Conservation (phyloP, 1,140 invertebrate species). For the Octopus bimaculoides region DNA sequence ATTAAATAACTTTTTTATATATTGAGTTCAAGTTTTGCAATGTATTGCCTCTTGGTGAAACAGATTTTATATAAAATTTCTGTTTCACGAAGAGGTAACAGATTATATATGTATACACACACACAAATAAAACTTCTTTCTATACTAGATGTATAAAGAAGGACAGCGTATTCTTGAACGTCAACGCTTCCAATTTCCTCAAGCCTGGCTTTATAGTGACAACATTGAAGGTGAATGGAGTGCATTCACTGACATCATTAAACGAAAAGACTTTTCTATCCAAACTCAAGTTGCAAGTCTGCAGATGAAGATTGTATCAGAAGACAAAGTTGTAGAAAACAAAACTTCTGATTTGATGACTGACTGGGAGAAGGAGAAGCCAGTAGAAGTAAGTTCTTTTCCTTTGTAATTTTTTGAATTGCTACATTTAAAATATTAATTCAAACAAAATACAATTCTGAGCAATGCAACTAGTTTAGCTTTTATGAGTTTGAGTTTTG, state of each 20-base stretch:
- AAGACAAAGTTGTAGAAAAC: conserved; percentile 95
- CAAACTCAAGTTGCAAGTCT: conserved; percentile 94
- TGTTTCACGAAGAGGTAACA: too few species aligned
- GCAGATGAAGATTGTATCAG: conserved; percentile 99
- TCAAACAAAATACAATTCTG: too few species aligned
- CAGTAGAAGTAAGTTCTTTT: conserved; percentile 69
- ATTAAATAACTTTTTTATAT: too few species aligned
- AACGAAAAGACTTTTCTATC: conserved; percentile 95
- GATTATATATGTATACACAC: too few species aligned
- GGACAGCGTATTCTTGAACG: conserved; percentile 96
- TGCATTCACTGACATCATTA: conserved; percentile 98
- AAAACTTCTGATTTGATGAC: conserved; percentile 87
- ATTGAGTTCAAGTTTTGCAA: not conserved
- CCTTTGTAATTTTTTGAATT: not conserved
- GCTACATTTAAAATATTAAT: too few species aligned
- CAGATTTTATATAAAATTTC: too few species aligned
- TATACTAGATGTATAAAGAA: conserved; percentile 67
- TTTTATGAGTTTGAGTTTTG: too few species aligned
- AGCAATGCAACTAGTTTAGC: too few species aligned
- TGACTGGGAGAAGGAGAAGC: conserved; percentile 97
- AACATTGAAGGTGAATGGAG: conserved; percentile 99
- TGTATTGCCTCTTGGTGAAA: not conserved
- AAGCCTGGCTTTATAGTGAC: conserved; percentile 95
- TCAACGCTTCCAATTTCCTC: conserved; percentile 96
- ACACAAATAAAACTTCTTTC: not conserved